Conservation (phyloP, 2,797 vertebrate genomes). For the Phrynocephalus guinanensis region DNA sequence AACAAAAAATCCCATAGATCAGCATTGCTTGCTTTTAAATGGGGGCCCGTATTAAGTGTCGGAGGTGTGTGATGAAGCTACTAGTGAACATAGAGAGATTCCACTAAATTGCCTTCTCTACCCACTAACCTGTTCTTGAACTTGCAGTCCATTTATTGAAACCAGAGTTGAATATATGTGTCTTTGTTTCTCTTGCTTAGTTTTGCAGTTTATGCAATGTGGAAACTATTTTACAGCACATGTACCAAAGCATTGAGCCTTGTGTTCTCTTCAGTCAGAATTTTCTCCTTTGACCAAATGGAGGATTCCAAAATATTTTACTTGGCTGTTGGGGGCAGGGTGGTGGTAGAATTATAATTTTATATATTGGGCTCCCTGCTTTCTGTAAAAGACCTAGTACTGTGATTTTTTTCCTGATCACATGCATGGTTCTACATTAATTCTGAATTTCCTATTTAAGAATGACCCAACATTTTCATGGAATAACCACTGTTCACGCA, state of each 20-base stretch:
- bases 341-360: slow-evolving; percentile 51
- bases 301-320: slow-evolving; percentile 62
- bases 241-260: slow-evolving; percentile 64
- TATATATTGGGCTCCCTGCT: slow-evolving; percentile 55
- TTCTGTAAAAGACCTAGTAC: slow-evolving; percentile 14
- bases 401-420: neutral
- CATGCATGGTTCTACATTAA: neutral
- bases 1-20: neutral
- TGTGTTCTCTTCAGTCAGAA: slow-evolving; percentile 74
- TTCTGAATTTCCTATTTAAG: neutral
- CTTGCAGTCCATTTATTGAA: slow-evolving; percentile 49
- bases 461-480: neutral
- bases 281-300: slow-evolving; percentile 68
- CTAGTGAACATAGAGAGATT: slow-evolving; percentile 21
- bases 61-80: neutral
- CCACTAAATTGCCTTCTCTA: neutral
- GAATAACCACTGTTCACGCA: neutral
- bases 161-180: slow-evolving; percentile 66
- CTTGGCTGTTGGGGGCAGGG: slow-evolving; percentile 61
- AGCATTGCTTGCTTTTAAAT: neutral
- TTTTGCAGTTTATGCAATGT: slow-evolving; percentile 67
- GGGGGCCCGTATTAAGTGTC: neutral
- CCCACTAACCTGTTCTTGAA: slow-evolving; percentile 35
- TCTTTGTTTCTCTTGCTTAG: slow-evolving; percentile 61
- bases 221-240: slow-evolving; percentile 72